phyloP scores from a whole-genome alignment of 2,888 invertebrate genomes.

The Agapostemon virescens region DNA sequence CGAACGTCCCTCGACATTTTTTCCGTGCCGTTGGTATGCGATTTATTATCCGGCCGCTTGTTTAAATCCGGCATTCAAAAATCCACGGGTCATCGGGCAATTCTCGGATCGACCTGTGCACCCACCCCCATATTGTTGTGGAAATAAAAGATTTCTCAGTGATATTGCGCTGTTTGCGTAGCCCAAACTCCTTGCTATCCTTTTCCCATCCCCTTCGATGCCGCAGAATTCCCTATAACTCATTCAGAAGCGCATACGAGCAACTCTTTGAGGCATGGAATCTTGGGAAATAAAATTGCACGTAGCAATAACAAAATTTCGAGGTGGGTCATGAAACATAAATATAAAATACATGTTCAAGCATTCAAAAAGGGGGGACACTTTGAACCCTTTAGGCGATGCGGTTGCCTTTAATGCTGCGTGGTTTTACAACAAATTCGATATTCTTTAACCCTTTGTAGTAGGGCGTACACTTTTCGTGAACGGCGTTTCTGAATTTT shows the following conservation, averaged over 20 bases:
- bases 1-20: neutral
- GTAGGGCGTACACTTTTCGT: too few relatives aligned
- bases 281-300: too few relatives aligned
- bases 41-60: slow-evolving; percentile 24
- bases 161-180: slow-evolving; percentile 13
- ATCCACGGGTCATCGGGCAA: neutral
- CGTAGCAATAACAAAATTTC: too few relatives aligned
- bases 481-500: too few relatives aligned
- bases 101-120: neutral
- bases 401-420: too few relatives aligned
- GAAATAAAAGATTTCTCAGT: slow-evolving; percentile 10
- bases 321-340: too few relatives aligned
- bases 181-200: neutral
- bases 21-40: slow-evolving; percentile 1
- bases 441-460: too few relatives aligned
- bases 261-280: too few relatives aligned
- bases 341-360: too few relatives aligned
- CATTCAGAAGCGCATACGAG: neutral
- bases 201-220: neutral
- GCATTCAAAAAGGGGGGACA: too few relatives aligned
- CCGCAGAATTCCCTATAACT: neutral
- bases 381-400: too few relatives aligned
- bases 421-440: too few relatives aligned
- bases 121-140: slow-evolving; percentile 10
- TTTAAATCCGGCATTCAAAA: slow-evolving; percentile 19